Evolutionary conservation across 2,797 vertebrate species (phyloP), one percentile per base, ranked within the genome.

Genomic region (Sorex maritimensis): DNA sequence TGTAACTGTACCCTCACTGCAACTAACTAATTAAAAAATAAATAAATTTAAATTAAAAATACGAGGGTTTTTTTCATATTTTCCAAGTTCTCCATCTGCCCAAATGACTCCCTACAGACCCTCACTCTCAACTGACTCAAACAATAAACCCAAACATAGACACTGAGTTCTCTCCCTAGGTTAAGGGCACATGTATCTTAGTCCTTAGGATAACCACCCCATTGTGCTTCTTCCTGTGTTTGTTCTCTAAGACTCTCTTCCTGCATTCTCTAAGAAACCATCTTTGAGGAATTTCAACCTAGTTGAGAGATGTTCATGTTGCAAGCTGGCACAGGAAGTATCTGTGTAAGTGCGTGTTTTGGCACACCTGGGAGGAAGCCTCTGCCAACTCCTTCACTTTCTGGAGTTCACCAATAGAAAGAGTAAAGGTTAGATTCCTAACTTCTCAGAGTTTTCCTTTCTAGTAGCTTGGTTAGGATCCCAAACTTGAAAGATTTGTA

Each of bases 301-400:
- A 81, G 38, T 2, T 86, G 86, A 88, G 63, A 78, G 46, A 94
- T 68, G n/a, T 41, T 89, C 77, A 49, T 34, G 67, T 52, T 52
- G 63, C 30, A 65, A 80, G 19, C 78, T 55, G 21, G 77, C 9
- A 9, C 15, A 80, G 34, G 15, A 83, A 83, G 79, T 83, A 87
- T 13, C 11, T 75, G 41, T 83, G 79, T 46, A 0, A 90, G 34
- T 49, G 55, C 34, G 69, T 30, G 5, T 41, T 90, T 65, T 83
- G 30, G 44, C 55, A 81, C 19, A 75, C 10, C 49, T 69, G 71
- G 71, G 5, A 9, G n/a, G 44, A 87, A 24, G 13, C 19, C 55
- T 63, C 68, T 80, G 55, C n/a, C 38, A 38, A 58, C 6, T 83
- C 30, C 58, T 75, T 78, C 30, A 55, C 65, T 89, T 46, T 77